A percentile compares a stretch with the other conserved stretches of the same genome.
These are phyloP conservation scores for Hippocampus comes DNA, from an alignment of 2,113 vertebrate species.

Conservation along the genomic window DNA sequence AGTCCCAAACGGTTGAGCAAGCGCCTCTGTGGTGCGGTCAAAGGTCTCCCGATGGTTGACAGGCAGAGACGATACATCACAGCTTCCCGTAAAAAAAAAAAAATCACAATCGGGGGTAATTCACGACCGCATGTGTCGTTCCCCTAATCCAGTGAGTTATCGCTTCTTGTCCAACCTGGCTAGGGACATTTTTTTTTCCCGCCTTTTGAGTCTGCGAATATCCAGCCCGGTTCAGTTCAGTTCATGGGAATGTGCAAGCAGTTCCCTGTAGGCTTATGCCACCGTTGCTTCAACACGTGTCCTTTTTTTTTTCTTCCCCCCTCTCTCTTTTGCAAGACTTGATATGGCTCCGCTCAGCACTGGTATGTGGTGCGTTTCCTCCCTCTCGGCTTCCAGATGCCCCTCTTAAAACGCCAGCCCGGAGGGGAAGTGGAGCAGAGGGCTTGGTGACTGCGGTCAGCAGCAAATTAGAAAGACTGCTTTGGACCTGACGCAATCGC, in stretches of 20 bases:
- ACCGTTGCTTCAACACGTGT: constrained; percentile 35
- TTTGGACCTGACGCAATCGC: constrained; percentile 61
- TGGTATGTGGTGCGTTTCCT: constrained; percentile 52
- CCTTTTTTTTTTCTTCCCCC: constrained; percentile 36
- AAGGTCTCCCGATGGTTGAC: constrained; percentile 52
- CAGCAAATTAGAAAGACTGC: constrained; percentile 61
- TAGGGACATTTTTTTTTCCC: not conserved
- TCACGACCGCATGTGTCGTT: constrained; percentile 23
- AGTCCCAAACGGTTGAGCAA: constrained; percentile 22
- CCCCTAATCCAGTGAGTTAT: constrained; percentile 31
- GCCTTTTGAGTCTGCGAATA: not conserved
- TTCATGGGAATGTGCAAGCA: constrained; percentile 33
- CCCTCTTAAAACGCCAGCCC: constrained; percentile 52
- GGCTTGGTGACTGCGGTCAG: constrained; percentile 49
- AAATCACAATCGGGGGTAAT: constrained; percentile 29
- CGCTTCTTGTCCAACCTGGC: constrained; percentile 10
- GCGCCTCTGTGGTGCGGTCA: constrained; percentile 43
- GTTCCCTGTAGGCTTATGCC: constrained; percentile 14
- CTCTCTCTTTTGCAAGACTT: constrained; percentile 18
- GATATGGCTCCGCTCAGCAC: constrained; percentile 31
- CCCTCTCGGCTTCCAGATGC: constrained; percentile 53
- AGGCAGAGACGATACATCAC: constrained; percentile 35
- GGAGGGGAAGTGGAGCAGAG: constrained; percentile 46
- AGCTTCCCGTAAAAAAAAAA: constrained; percentile 15
- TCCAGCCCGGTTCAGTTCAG: not conserved